Conservation (phyloP, 2,113 vertebrate species). For the Microcebus lehilahytsara region DNA sequence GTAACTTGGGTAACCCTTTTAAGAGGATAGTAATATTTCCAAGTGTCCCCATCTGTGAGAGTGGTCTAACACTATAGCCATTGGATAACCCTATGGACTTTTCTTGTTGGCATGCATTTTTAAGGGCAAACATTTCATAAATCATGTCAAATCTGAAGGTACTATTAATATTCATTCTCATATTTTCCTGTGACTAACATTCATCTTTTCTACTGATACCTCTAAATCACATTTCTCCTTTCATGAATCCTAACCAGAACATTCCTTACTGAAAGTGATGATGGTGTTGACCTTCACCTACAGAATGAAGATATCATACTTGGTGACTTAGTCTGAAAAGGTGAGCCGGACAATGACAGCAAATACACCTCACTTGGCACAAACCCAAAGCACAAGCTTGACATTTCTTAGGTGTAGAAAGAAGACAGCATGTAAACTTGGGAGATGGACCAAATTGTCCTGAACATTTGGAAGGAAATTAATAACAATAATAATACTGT, state of each 20-base stretch:
- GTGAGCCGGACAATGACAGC: conserved; percentile 59
- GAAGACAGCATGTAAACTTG: conserved; percentile 64
- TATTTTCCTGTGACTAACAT: neutral
- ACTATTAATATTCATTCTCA: neutral
- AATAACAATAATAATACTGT: conserved; percentile 52
- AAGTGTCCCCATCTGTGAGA: neutral
- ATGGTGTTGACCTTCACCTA: conserved; percentile 72
- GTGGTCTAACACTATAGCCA: neutral
- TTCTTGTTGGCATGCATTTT: neutral
- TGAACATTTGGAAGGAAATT: conserved; percentile 73
- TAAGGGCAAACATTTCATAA: neutral
- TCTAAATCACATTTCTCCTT: neutral
- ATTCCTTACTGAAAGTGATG: conserved; percentile 24
- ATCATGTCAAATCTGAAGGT: neutral
- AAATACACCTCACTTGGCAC: conserved; percentile 36
- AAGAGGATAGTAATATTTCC: neutral
- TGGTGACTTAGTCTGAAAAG: conserved; percentile 69
- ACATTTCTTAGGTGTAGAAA: conserved; percentile 62
- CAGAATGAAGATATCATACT: conserved; percentile 55
- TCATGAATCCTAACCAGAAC: conserved; percentile 6
- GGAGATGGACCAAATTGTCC: conserved; percentile 58
- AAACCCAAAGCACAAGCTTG: conserved; percentile 63
- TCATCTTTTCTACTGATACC: neutral
- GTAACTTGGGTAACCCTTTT: neutral
- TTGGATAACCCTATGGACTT: neutral